Evolutionary conservation across 2,888 invertebrate genomes (phyloP).

Genomic region (Orthonevra nobilis): DNA sequence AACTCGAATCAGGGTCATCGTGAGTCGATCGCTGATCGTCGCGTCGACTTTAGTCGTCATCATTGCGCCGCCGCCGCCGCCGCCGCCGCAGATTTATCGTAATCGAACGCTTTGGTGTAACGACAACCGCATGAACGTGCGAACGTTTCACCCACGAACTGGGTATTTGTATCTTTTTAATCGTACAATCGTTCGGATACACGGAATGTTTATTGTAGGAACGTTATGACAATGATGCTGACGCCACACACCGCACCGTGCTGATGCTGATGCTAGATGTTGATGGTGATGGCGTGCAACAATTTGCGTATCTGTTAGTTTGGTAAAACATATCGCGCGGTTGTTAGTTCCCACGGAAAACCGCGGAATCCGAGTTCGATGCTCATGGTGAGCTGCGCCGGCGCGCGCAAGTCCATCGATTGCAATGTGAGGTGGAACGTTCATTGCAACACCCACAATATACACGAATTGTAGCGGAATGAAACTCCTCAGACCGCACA

Average conservation of each 20-base stretch:
- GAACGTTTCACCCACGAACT: constrained; percentile 64
- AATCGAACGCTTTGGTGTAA: constrained; percentile 44
- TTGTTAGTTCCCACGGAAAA: constrained; percentile 55
- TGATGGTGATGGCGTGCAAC: constrained; percentile 61
- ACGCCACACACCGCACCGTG: constrained; percentile 1
- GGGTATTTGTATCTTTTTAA: constrained; percentile 54
- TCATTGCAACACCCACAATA: constrained; percentile 64
- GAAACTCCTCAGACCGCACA: constrained; percentile 59
- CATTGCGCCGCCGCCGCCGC: constrained; percentile 32
- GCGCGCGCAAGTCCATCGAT: constrained; percentile 19
- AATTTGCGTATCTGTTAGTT: constrained; percentile 60
- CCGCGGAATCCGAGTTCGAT: not conserved
- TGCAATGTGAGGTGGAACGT: constrained; percentile 56
- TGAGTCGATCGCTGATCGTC: too few relatives aligned
- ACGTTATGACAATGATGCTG: constrained; percentile 64
- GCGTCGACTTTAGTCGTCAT: constrained; percentile 19
- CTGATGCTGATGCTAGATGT: constrained; percentile 42
- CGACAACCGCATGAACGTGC: constrained; percentile 38
- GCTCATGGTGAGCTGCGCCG: constrained; percentile 2
- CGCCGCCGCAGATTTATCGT: constrained; percentile 35
- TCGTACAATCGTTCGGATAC: constrained; percentile 56
- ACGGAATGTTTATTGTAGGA: constrained; percentile 57
- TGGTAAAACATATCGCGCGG: not conserved
- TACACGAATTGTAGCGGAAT: constrained; percentile 14
- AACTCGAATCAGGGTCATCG: constrained; percentile 64